These are phyloP conservation scores for Arothron firmamentum DNA, from an alignment of 2,113 vertebrate genomes.

Conservation along the genomic window DNA sequence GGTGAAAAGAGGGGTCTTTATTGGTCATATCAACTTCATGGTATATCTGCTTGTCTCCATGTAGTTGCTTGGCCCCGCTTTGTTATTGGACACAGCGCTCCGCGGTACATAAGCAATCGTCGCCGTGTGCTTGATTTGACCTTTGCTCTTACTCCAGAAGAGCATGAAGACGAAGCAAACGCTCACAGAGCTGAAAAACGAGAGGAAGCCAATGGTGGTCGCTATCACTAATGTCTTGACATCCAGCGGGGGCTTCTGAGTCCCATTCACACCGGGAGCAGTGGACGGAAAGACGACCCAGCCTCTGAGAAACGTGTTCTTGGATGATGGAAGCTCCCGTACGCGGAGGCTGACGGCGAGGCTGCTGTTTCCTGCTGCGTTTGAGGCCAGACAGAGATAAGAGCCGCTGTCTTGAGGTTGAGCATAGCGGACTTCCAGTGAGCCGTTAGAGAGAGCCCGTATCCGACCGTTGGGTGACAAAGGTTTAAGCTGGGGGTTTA, in stretches of 20 bases:
- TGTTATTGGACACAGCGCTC: conserved; percentile 35
- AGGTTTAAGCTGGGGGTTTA: conserved; percentile 67
- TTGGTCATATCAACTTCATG: conserved; percentile 75
- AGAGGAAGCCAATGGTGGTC: conserved; percentile 80
- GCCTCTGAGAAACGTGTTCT: conserved; percentile 54
- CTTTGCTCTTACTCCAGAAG: conserved; percentile 84
- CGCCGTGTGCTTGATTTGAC: conserved; percentile 80
- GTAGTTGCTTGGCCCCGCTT: conserved; percentile 33
- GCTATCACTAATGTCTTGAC: conserved; percentile 78
- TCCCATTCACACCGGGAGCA: conserved; percentile 34
- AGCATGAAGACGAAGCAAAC: conserved; percentile 85
- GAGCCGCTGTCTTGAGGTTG: conserved; percentile 78
- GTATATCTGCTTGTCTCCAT: conserved; percentile 71
- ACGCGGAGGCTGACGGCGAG: conserved; percentile 74
- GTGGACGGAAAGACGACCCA: conserved; percentile 58
- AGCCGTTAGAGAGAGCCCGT: conserved; percentile 74
- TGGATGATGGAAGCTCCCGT: conserved; percentile 50
- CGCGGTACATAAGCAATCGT: conserved; percentile 79
- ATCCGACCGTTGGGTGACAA: conserved; percentile 71
- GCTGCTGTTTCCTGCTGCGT: conserved; percentile 80
- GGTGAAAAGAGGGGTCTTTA: no score
- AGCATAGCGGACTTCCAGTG: conserved; percentile 79
- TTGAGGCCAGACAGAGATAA: conserved; percentile 82
- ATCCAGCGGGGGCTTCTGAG: conserved; percentile 64
- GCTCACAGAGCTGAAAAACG: conserved; percentile 82